These are phyloP conservation scores for Apomyelois bistriatella DNA, from an alignment of 2,888 invertebrate genomes.

Conservation along the genomic window DNA sequence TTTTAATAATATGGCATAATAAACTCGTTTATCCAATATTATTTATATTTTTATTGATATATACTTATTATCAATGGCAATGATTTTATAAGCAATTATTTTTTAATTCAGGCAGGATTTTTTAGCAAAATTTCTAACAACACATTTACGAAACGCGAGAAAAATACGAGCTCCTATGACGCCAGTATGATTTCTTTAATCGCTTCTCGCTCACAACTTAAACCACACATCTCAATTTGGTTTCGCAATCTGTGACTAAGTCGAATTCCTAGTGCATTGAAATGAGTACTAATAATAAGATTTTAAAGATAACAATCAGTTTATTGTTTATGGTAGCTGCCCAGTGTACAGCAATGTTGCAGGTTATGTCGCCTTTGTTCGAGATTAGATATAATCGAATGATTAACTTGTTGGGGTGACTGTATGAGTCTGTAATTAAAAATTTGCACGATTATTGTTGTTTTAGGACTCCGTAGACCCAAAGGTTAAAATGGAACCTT, in stretches of 20 bases:
- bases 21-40: no score
- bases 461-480: no score
- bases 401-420: background rate
- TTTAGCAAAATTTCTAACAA: no score
- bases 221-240: constrained; percentile 18
- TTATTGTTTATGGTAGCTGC: constrained; percentile 23
- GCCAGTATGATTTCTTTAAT: no score
- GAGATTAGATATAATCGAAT: background rate
- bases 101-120: no score
- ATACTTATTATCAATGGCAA: no score
- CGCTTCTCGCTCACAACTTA: constrained; percentile 14
- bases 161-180: no score
- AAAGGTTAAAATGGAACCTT: no score
- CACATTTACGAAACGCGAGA: no score
- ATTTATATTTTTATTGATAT: no score
- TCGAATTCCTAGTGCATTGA: constrained; percentile 31
- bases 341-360: constrained; percentile 10
- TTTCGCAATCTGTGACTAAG: constrained; percentile 35
- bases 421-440: constrained; percentile 1
- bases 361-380: constrained; percentile 1
- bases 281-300: constrained; percentile 27
- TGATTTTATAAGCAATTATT: no score
- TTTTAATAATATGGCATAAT: no score
- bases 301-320: constrained; percentile 29
- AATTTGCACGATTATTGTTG: background rate